phyloP scores from a whole-genome alignment of 2,113 vertebrate genomes.

The Malurus elegans region DNA sequence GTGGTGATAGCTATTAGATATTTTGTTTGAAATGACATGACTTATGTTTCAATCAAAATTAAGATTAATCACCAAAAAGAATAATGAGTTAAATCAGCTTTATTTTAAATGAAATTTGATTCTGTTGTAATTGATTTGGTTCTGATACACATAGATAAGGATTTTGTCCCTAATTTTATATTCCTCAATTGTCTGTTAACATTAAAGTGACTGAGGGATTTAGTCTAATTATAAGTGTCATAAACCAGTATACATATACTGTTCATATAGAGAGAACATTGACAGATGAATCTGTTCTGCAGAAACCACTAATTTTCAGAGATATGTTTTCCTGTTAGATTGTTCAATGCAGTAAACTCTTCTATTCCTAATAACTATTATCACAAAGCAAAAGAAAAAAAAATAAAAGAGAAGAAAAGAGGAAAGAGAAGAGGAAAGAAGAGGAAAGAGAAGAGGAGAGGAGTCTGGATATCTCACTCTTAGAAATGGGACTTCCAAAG shows the following conservation, averaged over 20 bases:
- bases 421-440: too few species aligned
- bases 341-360: background rate
- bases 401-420: accelerated
- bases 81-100: background rate
- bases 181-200: background rate
- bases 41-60: background rate
- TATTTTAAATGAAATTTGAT: background rate
- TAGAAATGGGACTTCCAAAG: background rate
- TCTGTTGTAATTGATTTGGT: background rate
- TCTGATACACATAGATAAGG: background rate
- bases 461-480: background rate
- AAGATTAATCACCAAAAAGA: background rate
- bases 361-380: background rate
- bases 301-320: background rate
- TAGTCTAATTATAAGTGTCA: background rate
- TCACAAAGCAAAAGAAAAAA: background rate
- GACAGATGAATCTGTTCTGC: background rate
- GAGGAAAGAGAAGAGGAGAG: background rate
- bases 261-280: background rate
- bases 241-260: background rate
- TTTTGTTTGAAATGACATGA: background rate
- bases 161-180: background rate
- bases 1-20: background rate
- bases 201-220: background rate
- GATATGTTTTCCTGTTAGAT: background rate